Evolutionary conservation across 2,797 vertebrate species (phyloP).

Genomic region (Gastrophryne carolinensis): DNA sequence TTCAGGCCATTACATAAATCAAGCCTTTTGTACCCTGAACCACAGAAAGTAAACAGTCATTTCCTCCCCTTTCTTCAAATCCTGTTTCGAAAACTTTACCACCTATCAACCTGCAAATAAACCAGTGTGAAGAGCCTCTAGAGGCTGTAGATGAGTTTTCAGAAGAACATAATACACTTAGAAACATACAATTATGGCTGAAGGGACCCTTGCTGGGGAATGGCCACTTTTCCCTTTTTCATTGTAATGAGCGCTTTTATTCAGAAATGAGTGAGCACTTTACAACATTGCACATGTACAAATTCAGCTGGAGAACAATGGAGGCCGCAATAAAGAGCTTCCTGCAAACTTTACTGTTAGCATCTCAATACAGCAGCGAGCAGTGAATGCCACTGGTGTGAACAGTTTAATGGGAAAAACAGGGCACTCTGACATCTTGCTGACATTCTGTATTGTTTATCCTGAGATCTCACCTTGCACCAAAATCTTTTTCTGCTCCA

Average conservation of each 20-base stretch:
- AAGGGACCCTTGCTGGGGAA: slow-evolving; percentile 21
- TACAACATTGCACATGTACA: neutral
- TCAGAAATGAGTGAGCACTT: slow-evolving; percentile 16
- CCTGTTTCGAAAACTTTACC: neutral
- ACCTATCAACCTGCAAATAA: slow-evolving; percentile 14
- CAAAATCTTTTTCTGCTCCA: neutral
- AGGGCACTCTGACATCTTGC: no score
- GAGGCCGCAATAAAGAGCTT: neutral
- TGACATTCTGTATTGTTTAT: neutral
- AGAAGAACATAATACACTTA: neutral
- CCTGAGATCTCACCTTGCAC: neutral
- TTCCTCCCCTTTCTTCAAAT: neutral
- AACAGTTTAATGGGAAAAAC: neutral
- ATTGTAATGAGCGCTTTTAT: slow-evolving; percentile 37
- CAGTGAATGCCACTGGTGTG: neutral
- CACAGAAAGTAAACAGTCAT: neutral
- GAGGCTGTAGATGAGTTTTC: slow-evolving; percentile 11
- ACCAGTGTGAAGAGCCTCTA: neutral
- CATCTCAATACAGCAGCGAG: neutral
- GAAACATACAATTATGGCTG: slow-evolving; percentile 18
- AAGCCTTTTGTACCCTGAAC: neutral
- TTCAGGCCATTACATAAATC: neutral
- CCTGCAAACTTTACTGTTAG: slow-evolving; percentile 17
- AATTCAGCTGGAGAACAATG: neutral
- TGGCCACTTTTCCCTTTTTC: slow-evolving; percentile 30